phyloP scores from a whole-genome alignment of 1,140 invertebrate genomes.

The Campoletis sonorensis region DNA sequence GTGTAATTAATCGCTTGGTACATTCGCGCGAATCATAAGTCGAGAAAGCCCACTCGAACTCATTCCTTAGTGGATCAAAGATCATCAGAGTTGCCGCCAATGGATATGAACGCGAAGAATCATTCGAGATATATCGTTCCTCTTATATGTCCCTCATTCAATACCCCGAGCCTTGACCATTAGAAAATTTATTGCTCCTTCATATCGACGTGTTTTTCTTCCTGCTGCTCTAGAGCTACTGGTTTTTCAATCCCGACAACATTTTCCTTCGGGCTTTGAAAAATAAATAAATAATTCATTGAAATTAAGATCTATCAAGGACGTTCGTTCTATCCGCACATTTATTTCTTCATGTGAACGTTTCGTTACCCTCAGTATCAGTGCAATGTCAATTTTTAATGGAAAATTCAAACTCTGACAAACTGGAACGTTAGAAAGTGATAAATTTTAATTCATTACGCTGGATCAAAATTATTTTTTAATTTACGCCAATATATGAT shows the following conservation, averaged over 20 bases:
- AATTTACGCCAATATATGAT: no score
- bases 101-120: not conserved
- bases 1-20: not conserved
- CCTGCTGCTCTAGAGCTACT: not conserved
- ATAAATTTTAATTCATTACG: no score
- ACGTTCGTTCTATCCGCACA: not conserved
- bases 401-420: no score
- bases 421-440: no score
- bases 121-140: not conserved
- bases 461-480: no score
- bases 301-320: not conserved
- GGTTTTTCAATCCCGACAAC: not conserved
- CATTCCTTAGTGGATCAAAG: slow-evolving; percentile 20
- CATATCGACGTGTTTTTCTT: not conserved
- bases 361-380: not conserved
- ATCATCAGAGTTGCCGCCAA: slow-evolving; percentile 4
- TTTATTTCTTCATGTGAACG: not conserved
- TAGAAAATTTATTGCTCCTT: slow-evolving; percentile 28
- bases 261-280: not conserved
- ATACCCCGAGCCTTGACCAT: not conserved
- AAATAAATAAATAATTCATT: not conserved
- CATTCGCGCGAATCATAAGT: not conserved
- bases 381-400: no score
- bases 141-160: slow-evolving; percentile 5
- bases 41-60: not conserved